phyloP scores from a whole-genome alignment of 2,888 invertebrate species.

The Trilocha varians region DNA sequence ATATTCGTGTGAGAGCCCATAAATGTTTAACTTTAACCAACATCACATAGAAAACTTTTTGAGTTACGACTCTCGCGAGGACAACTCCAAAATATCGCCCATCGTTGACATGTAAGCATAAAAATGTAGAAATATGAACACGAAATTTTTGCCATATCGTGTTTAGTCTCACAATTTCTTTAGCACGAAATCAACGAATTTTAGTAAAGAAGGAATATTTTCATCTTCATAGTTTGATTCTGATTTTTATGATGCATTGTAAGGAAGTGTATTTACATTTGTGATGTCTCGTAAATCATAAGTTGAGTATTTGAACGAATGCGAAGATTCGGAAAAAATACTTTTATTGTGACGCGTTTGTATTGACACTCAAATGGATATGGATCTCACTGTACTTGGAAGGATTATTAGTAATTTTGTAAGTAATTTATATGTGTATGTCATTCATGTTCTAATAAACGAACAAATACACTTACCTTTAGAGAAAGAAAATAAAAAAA shows the following conservation, averaged over 20 bases:
- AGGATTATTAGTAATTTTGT: constrained; percentile 59
- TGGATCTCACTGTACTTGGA: constrained; percentile 57
- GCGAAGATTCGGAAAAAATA: constrained; percentile 1
- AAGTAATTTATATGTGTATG: constrained; percentile 26
- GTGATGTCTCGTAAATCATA: constrained; percentile 6
- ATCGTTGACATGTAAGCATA: constrained; percentile 49
- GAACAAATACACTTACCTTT: too few species aligned
- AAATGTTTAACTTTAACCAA: background rate
- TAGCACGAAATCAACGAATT: constrained; percentile 47
- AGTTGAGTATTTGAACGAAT: constrained; percentile 8
- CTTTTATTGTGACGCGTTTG: constrained; percentile 4
- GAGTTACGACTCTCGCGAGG: constrained; percentile 49
- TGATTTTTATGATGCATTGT: constrained; percentile 5
- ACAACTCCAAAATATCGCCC: constrained; percentile 39
- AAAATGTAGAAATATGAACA: constrained; percentile 32
- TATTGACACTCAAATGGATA: constrained; percentile 14
- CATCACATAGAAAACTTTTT: constrained; percentile 28
- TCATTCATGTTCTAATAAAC: too few species aligned
- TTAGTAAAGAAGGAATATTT: constrained; percentile 8
- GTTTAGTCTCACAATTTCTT: constrained; percentile 45
- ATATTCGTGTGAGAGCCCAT: background rate
- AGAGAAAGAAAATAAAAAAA: too few species aligned
- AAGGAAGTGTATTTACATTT: constrained; percentile 10
- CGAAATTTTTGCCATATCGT: background rate
- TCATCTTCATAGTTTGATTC: background rate